Evolutionary conservation across 2,888 invertebrate genomes (phyloP), one percentile per base, ranked within the genome.

Genomic region (Watsonalla binaria): DNA sequence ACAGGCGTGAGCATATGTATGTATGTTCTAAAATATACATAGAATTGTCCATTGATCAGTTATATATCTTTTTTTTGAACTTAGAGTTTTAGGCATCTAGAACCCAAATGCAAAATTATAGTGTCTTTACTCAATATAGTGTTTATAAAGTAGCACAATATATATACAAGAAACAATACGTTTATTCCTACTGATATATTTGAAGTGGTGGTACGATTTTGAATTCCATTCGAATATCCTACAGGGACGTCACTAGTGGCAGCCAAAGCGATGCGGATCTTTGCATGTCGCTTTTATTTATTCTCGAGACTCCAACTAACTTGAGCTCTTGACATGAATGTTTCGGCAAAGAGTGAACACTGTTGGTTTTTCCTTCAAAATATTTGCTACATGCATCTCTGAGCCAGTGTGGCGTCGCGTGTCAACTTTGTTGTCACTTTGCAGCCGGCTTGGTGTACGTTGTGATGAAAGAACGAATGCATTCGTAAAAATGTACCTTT

Each of bases 341-440:
- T 78, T 78, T 74, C 59, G 63, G 67, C 61, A 66, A 71, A 72
- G 72, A 70, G 69, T 68, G 63, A 70, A 66, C 61, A 64, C 56
- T 61, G 71, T 76, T 74, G 65, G 65, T 63, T 72, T 70, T 65
- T 65, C 62, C 59, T 58, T 63, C 57, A 68, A 68, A 74, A 76
- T 78, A 73, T 78, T 77, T 78, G 66, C 68, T 56, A 51, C 51
- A 58, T 52, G 57, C 64, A 46, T 51, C 60, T 54, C 58, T 65
- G 63, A 62, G 59, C 37, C 37, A 37, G 37, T 55, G 56, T 52
- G 45, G 52, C 54, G 37, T 55, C 45, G 37, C 54, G 54, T 54
- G 59, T 61, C 64, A 66, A 66, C 58, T 64, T 56, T 63, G 60
- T 61, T 56, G 60, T 61, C 37, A 49, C 55, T 62, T 53, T 51